Percentiles rank a stretch among this genome's conserved stretches.
phyloP scores from a whole-genome alignment of 1,140 invertebrate species.

The Dreissena polymorpha region DNA sequence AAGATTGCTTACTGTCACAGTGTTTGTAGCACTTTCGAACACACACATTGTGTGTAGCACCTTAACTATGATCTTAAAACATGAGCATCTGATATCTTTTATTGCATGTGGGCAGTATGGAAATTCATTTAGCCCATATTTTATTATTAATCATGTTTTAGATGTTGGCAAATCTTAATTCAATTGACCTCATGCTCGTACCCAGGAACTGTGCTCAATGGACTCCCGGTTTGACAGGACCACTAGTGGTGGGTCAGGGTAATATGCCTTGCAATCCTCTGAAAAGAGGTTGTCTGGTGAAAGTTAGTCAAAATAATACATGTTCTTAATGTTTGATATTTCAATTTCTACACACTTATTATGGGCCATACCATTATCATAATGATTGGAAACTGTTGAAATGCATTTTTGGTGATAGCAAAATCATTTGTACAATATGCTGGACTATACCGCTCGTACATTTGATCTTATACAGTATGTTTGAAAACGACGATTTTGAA shows the following conservation, averaged over 20 bases:
- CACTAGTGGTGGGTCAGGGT: background rate
- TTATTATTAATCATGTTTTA: conserved; percentile 11
- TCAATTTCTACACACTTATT: conserved; percentile 3
- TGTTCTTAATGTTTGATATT: too few species aligned
- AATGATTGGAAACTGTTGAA: conserved; percentile 7
- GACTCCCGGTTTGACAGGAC: background rate
- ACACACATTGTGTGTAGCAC: background rate
- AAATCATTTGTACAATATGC: conserved; percentile 2
- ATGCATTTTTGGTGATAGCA: background rate
- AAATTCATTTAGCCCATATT: background rate
- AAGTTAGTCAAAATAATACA: too few species aligned
- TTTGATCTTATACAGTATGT: conserved; percentile 12
- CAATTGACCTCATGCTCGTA: background rate
- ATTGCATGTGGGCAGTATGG: background rate
- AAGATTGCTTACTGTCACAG: background rate
- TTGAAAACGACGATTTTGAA: conserved; percentile 9
- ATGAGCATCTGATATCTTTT: background rate
- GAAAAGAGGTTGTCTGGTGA: background rate
- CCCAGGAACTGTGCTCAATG: background rate
- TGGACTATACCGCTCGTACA: background rate
- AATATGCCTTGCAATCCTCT: background rate
- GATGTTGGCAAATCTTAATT: background rate
- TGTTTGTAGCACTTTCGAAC: conserved; percentile 8
- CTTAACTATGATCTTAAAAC: background rate
- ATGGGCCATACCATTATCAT: too few species aligned